Conservation (phyloP, 2,797 vertebrate species). For the Tangara arthus region DNA sequence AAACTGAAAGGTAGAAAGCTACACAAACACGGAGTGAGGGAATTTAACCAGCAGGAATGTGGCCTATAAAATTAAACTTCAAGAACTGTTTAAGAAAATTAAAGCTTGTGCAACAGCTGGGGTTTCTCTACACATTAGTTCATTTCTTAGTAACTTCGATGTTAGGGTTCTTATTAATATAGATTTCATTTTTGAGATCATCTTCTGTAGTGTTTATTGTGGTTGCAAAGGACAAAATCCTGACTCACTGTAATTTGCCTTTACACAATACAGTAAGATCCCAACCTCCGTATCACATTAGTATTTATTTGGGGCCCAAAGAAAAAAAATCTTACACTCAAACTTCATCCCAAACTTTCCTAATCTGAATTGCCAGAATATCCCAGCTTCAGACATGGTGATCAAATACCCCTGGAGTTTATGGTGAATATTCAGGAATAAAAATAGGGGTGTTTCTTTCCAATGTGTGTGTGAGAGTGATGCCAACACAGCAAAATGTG, state of each 20-base stretch:
- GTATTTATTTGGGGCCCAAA: background rate
- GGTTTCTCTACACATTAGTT: slow-evolving; percentile 40
- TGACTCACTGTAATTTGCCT: background rate
- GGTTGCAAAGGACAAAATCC: background rate
- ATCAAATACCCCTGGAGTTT: background rate
- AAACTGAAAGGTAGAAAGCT: slow-evolving; percentile 56
- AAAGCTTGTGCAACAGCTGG: slow-evolving; percentile 62
- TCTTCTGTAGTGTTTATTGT: background rate
- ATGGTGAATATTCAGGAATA: background rate
- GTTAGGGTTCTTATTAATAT: background rate
- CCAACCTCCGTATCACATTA: background rate
- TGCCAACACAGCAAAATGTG: background rate
- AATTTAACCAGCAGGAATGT: slow-evolving; percentile 65
- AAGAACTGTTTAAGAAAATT: slow-evolving; percentile 65
- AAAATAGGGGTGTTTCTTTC: background rate
- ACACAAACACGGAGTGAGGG: slow-evolving; percentile 46
- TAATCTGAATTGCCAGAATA: background rate
- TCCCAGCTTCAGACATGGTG: background rate
- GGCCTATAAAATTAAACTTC: slow-evolving; percentile 66
- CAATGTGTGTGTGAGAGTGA: background rate
- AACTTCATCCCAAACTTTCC: background rate
- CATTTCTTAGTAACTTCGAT: slow-evolving; percentile 2
- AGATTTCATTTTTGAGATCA: background rate
- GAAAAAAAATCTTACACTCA: background rate
- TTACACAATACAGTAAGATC: background rate